A percentile compares a stretch with the other conserved stretches of the same genome.
These are phyloP conservation scores for Nemoura dubitans DNA, from an alignment of 2,888 invertebrate species.

Conservation along the genomic window DNA sequence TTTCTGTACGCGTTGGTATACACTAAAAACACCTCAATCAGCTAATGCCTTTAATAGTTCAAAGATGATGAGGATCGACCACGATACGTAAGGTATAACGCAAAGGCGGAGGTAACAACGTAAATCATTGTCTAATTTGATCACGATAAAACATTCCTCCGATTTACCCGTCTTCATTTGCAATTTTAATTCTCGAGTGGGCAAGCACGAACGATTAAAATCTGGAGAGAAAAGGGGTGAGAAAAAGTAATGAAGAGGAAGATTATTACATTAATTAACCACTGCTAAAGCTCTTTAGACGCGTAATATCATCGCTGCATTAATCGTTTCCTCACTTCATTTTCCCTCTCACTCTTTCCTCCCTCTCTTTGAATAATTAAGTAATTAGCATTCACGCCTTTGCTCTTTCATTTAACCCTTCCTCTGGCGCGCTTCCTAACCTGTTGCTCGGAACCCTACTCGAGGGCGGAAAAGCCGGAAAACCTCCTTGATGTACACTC, in stretches of 20 bases:
- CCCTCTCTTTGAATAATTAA: conserved; percentile 49
- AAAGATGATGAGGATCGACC: background rate
- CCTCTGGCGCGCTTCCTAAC: conserved; percentile 24
- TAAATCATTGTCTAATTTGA: background rate
- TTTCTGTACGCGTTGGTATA: background rate
- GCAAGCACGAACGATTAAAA: background rate
- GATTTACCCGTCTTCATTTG: background rate
- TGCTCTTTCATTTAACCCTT: conserved; percentile 45
- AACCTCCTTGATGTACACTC: conserved; percentile 8
- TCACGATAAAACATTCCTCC: background rate
- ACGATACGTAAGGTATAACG: background rate
- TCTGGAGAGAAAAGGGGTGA: background rate
- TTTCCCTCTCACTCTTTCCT: conserved; percentile 27
- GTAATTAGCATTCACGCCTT: conserved; percentile 49
- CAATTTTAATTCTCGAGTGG: background rate
- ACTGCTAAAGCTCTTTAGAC: conserved; percentile 40
- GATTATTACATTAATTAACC: conserved; percentile 50
- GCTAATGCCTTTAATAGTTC: background rate
- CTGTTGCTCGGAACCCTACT: conserved; percentile 38
- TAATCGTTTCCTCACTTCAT: conserved; percentile 43
- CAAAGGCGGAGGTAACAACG: background rate
- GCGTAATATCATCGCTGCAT: conserved; percentile 41
- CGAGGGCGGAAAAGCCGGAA: background rate
- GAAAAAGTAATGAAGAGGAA: conserved; percentile 18
- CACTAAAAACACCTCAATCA: background rate